Evolutionary conservation across 2,797 vertebrate species (phyloP).

Genomic region (Anabacerthia variegaticeps): DNA sequence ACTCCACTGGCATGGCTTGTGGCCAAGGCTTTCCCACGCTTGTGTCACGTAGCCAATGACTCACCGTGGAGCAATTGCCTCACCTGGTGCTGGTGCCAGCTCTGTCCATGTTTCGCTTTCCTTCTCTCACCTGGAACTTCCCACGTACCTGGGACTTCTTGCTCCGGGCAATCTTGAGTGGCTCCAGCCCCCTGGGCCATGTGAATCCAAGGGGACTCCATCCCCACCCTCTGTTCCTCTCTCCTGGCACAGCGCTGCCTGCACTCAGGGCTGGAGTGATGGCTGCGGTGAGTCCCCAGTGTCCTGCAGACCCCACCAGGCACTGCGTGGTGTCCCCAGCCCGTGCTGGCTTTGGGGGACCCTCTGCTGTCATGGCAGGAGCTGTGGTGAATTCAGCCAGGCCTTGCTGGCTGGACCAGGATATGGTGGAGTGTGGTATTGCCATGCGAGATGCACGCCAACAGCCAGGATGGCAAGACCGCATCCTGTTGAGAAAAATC

Average conservation of each 20-base stretch:
- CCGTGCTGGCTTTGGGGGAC: fast-evolving
- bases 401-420: neutral
- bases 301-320: fast-evolving
- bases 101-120: neutral
- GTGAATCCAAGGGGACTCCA: neutral
- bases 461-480: neutral
- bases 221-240: fast-evolving
- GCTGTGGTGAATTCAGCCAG: fast-evolving
- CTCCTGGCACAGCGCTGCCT: fast-evolving
- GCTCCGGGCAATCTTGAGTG: fast-evolving
- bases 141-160: neutral
- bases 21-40: neutral
- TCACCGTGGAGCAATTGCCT: neutral
- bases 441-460: fast-evolving
- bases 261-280: fast-evolving
- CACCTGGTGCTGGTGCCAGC: fast-evolving
- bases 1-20: fast-evolving
- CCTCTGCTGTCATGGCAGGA: neutral
- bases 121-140: neutral
- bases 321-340: fast-evolving
- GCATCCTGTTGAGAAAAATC: fast-evolving
- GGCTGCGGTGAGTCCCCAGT: fast-evolving
- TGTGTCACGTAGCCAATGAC: fast-evolving
- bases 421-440: fast-evolving
- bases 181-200: fast-evolving